Evolutionary conservation across 64 coral and sea anemone genomes (phyloP).

Genomic region (Actinia equina): DNA sequence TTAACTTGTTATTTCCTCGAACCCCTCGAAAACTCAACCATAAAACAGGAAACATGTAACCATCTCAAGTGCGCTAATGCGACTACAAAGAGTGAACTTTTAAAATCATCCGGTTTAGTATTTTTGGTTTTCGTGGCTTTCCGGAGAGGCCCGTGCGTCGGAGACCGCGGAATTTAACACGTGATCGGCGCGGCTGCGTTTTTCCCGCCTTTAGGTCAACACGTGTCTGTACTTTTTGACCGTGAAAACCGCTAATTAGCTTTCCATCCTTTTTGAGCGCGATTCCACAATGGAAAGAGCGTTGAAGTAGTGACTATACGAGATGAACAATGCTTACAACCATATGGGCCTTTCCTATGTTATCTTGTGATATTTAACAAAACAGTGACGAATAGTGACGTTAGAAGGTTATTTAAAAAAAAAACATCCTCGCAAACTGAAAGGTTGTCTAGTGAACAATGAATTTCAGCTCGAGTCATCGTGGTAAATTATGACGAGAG

Average conservation of each 20-base stretch:
- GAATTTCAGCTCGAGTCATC: too few relatives aligned
- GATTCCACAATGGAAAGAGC: neutral
- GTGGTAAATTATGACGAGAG: too few relatives aligned
- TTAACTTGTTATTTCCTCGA: neutral
- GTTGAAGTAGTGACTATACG: neutral
- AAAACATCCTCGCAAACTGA: too few relatives aligned
- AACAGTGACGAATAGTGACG: too few relatives aligned
- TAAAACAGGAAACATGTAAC: neutral
- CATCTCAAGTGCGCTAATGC: neutral
- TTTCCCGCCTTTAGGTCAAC: conserved; percentile 1
- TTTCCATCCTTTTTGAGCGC: neutral
- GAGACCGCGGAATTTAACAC: neutral
- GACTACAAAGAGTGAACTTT: neutral
- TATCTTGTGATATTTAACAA: too few relatives aligned
- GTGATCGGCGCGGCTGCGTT: neutral
- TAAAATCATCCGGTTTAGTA: neutral
- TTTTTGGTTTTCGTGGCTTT: neutral
- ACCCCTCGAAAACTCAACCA: neutral
- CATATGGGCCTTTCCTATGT: too few relatives aligned
- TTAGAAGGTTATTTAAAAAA: too few relatives aligned
- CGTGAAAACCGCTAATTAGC: neutral
- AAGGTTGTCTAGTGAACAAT: too few relatives aligned
- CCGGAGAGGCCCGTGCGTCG: neutral
- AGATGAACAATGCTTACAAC: neutral
- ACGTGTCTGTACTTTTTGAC: neutral